Percentiles rank a stretch among this genome's conserved stretches.
Conservation (phyloP, 2,888 invertebrate species). For the Dioctria linearis region DNA sequence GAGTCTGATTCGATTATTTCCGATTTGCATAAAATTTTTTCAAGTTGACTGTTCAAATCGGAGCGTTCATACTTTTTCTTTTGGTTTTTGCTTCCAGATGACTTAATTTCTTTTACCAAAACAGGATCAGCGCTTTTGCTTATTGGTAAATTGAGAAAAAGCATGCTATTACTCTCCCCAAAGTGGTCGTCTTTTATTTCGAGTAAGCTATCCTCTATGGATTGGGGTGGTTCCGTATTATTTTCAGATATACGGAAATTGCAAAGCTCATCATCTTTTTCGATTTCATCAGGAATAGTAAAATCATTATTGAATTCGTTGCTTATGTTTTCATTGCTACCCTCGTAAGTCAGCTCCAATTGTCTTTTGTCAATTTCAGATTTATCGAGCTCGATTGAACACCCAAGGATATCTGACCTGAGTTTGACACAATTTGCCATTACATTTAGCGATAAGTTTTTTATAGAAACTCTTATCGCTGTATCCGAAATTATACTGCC, state of each 20-base stretch:
- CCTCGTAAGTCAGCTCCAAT: constrained; percentile 47
- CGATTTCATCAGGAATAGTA: constrained; percentile 6
- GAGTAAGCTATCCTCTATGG: constrained; percentile 65
- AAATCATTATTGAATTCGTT: constrained; percentile 24
- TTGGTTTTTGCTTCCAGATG: background rate
- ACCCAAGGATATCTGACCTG: constrained; percentile 81
- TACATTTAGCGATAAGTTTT: constrained; percentile 88
- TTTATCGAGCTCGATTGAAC: constrained; percentile 76
- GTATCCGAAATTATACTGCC: constrained; percentile 81
- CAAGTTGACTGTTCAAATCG: constrained; percentile 56
- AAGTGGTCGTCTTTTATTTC: constrained; percentile 79
- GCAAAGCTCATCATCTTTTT: background rate
- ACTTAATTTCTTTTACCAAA: constrained; percentile 57
- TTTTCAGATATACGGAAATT: constrained; percentile 62
- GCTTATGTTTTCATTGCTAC: constrained; percentile 28
- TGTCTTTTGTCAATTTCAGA: constrained; percentile 60
- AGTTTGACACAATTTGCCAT: constrained; percentile 82
- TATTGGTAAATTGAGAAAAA: constrained; percentile 63
- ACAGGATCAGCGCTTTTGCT: constrained; percentile 68
- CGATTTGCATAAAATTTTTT: constrained; percentile 65
- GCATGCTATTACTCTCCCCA: constrained; percentile 72
- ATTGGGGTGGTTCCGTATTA: constrained; percentile 52
- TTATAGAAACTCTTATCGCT: constrained; percentile 89
- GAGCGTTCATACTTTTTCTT: background rate
- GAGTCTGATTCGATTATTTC: constrained; percentile 66